These are phyloP conservation scores for Reticulitermes speratus DNA, from an alignment of 1,140 invertebrate species.

Conservation along the genomic window DNA sequence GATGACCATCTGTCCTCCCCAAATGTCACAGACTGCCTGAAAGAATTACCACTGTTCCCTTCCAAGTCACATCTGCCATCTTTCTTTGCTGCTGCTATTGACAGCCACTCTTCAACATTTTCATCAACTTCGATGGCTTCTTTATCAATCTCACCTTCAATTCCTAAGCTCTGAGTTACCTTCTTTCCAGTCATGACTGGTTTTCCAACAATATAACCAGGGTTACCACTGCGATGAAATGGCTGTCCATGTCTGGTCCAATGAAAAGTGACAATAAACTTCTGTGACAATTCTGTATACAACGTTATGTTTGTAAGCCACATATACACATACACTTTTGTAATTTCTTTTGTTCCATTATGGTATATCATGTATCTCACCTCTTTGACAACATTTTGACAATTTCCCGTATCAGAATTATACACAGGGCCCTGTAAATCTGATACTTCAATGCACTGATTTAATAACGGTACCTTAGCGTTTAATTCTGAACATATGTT, in stretches of 20 bases:
- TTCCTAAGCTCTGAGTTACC: conserved; percentile 14
- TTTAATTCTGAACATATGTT: conserved; percentile 45
- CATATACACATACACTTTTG: conserved; percentile 48
- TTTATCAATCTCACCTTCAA: conserved; percentile 22
- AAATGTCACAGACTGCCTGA: conserved; percentile 48
- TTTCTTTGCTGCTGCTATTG: conserved; percentile 46
- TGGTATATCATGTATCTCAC: conserved; percentile 56
- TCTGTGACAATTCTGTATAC: conserved; percentile 48
- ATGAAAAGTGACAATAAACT: conserved; percentile 51
- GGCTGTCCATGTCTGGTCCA: conserved; percentile 50
- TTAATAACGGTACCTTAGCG: not conserved
- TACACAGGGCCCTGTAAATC: conserved; percentile 34
- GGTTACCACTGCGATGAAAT: conserved; percentile 62
- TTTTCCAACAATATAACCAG: conserved; percentile 62
- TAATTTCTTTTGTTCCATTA: conserved; percentile 58
- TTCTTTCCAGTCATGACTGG: conserved; percentile 57
- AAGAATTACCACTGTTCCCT: not conserved
- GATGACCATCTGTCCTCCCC: conserved; percentile 46
- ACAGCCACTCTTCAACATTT: conserved; percentile 25
- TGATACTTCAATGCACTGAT: conserved; percentile 40
- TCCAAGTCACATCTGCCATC: conserved; percentile 45
- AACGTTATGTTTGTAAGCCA: conserved; percentile 46
- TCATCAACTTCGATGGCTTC: conserved; percentile 29
- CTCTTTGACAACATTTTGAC: conserved; percentile 50
- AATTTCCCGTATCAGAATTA: conserved; percentile 41